Conservation (phyloP, 2,113 vertebrate genomes). For the Centropristis striata region DNA sequence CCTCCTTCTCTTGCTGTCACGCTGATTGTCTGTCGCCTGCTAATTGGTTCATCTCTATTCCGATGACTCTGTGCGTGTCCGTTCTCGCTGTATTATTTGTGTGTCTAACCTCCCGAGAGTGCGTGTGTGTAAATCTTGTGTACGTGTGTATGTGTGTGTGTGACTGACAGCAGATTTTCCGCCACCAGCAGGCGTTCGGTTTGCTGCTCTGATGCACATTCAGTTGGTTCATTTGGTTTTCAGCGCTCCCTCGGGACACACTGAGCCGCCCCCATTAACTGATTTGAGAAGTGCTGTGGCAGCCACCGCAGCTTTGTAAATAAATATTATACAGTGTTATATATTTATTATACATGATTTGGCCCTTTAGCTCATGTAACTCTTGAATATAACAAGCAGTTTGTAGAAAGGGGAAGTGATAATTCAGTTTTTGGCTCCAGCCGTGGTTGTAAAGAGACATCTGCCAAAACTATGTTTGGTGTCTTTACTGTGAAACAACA, state of each 20-base stretch:
- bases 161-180: slow-evolving; percentile 75
- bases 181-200: slow-evolving; percentile 63
- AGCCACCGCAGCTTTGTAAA: slow-evolving; percentile 48
- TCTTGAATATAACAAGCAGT: neutral
- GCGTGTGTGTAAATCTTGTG: neutral
- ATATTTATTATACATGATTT: slow-evolving; percentile 47
- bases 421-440: slow-evolving; percentile 1
- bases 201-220: slow-evolving; percentile 67
- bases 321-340: slow-evolving; percentile 52
- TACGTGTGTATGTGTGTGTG: slow-evolving; percentile 24
- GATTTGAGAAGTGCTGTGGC: slow-evolving; percentile 54
- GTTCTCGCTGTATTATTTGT: slow-evolving; percentile 11
- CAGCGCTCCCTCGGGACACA: slow-evolving; percentile 54
- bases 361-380: slow-evolving; percentile 5
- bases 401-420: neutral
- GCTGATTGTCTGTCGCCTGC: slow-evolving; percentile 43
- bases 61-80: slow-evolving; percentile 4
- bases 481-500: slow-evolving; percentile 10
- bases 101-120: slow-evolving; percentile 2
- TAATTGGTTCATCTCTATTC: slow-evolving; percentile 74
- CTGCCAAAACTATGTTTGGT: slow-evolving; percentile 1
- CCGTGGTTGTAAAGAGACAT: neutral
- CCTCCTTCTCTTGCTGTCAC: slow-evolving; percentile 37
- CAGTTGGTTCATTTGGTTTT: slow-evolving; percentile 69
- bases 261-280: slow-evolving; percentile 67